Evolutionary conservation across 2,113 vertebrate species (phyloP), one percentile per base, ranked within the genome.

Genomic region (Prunella fulvescens): DNA sequence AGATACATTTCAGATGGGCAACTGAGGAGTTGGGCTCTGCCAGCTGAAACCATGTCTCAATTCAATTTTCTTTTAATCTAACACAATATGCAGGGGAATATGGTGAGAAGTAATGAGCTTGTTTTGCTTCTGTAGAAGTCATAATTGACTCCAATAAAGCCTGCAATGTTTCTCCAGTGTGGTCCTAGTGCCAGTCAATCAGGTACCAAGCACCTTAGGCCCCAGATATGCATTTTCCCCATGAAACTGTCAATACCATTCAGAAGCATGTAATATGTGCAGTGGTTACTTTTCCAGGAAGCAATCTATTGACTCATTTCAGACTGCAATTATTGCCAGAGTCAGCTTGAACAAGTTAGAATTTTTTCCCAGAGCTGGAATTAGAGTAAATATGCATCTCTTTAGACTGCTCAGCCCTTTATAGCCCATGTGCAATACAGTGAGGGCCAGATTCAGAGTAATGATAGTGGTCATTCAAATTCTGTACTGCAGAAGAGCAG

Each of bases 61-160:
- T 73, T 73, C 66, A 81, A 58, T 95, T 94, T 88, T 51, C 58
- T 70, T 54, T 88, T 91, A 80, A 76, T 82, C 78, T 82, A 62
- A 92, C 88, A 18, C 74, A 90, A 69, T 54, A 58, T 90, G 26
- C 73, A 85, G 58, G 12, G 37, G 65, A 81, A 48, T 62, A 60
- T 61, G 62, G 42, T 70, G 62, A 79, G 67, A 87, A 87, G 53
- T 72, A 87, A 91, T 73, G 39, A 95, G 60, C 31, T 82, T 19
- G 2, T 90, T 76, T 81, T 89, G 37, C 26, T 80, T 79, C 54
- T 13, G 5, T n/a, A 42, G 26, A 90, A 80, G 33, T 66, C 50
- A 44, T 71, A 93, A 87, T 12, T 50, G 73, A 37, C 45, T 72
- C 25, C 31, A 72, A 14, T 65, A 87, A 91, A 92, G 24, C 17